Evolutionary conservation across 1,140 invertebrate genomes (phyloP).

Genomic region (Cydia amplana): DNA sequence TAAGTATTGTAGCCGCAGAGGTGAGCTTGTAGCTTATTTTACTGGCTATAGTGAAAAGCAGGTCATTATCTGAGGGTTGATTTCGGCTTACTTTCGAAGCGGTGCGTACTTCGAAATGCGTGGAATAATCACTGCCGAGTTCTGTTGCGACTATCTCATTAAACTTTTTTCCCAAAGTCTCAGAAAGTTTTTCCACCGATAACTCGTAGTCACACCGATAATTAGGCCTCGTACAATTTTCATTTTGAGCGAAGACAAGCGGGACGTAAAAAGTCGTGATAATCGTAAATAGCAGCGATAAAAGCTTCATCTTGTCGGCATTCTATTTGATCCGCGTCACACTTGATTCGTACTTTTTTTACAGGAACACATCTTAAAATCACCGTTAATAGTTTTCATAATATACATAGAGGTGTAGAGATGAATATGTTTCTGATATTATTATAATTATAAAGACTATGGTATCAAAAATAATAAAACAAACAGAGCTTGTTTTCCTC

Average conservation of each 20-base stretch:
- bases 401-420: neutral
- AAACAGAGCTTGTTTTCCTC: conserved; percentile 30
- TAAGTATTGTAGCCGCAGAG: conserved; percentile 64
- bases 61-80: conserved; percentile 55
- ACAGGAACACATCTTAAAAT: conserved; percentile 27
- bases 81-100: conserved; percentile 63
- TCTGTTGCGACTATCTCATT: conserved; percentile 66
- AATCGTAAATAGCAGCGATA: conserved; percentile 60
- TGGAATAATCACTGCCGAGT: conserved; percentile 66
- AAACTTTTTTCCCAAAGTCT: conserved; percentile 64
- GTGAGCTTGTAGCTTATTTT: conserved; percentile 68
- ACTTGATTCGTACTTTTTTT: conserved; percentile 41
- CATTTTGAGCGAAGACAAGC: conserved; percentile 55
- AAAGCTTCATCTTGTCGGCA: conserved; percentile 68
- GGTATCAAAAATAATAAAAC: conserved; percentile 28
- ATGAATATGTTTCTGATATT: conserved; percentile 14
- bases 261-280: conserved; percentile 40
- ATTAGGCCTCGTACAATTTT: conserved; percentile 59
- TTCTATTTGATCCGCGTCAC: conserved; percentile 50
- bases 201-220: conserved; percentile 62
- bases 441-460: neutral
- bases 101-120: conserved; percentile 62
- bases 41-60: conserved; percentile 59
- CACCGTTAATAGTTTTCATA: neutral
- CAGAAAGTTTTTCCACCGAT: conserved; percentile 60